Evolutionary conservation across 2,888 invertebrate genomes (phyloP).

Genomic region (Ochropleura plecta): DNA sequence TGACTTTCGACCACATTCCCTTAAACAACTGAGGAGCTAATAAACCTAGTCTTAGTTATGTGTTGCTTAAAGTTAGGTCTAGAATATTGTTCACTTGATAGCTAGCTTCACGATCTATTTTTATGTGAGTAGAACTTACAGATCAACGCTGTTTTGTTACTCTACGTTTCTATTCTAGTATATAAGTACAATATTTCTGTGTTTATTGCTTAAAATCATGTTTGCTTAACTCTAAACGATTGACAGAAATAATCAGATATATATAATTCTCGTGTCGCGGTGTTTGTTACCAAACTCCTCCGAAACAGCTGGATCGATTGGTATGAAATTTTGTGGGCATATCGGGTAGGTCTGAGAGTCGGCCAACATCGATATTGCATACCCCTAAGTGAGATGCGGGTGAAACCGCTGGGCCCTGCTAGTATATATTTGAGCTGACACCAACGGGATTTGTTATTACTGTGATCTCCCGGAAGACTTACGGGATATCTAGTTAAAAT

Average conservation of each 20-base stretch:
- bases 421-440: too few relatives aligned
- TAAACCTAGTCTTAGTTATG: neutral
- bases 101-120: neutral
- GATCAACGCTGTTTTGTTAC: neutral
- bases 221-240: neutral
- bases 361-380: too few relatives aligned
- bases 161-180: neutral
- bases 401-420: too few relatives aligned
- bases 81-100: neutral
- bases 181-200: neutral
- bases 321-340: too few relatives aligned
- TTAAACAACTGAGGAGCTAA: neutral
- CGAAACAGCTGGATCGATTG: too few relatives aligned
- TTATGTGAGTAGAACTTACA: neutral
- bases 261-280: too few relatives aligned
- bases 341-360: too few relatives aligned
- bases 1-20: neutral
- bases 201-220: neutral
- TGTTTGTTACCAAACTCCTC: too few relatives aligned
- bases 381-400: too few relatives aligned
- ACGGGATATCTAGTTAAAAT: too few relatives aligned
- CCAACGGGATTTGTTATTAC: too few relatives aligned
- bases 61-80: neutral
- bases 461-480: too few relatives aligned
- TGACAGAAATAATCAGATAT: neutral